Base-by-base conservation (phyloP, 2,888 invertebrate species). In the Cyrtodaria siliqua region DNA sequence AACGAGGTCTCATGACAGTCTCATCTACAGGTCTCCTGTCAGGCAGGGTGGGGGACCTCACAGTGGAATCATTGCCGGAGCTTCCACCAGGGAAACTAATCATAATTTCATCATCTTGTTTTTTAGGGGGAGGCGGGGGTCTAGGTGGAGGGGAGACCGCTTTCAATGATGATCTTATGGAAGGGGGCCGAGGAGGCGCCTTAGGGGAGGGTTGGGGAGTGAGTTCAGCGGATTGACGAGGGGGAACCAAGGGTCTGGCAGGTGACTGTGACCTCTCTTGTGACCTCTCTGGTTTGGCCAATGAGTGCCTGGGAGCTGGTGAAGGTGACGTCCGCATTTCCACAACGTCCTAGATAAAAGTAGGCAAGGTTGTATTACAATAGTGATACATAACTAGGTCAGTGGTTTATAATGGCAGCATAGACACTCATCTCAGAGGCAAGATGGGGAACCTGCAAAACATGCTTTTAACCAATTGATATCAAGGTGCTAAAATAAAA, bases 141-240 rank as follows among this genome's bases (percentile, higher is more conserved):
- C 59, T 67, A 14, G 74, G 73, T 26, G 63, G 82, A 16, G 59
- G 63, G 0, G 2, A 56, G 23, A 47, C 66, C 52, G 66, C 67
- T 56, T 59, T 60, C 33, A 67, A 68, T 38, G 67, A 29, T 3
- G 53, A 44, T 59, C 60, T 69, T 18, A 77, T 56, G 42, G 78
- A 81, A 9, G 77, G 72, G 14, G 77, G 73, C 14, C 70, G 60
- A 1, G 78, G 78, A 23, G 74, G 69, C 18, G 75, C 50, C 49
- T 59, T 53, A n/a, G 84, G 81, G 44, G 83, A 82, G 50, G 81
- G 70, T 12, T 75, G 81, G 23, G 82, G 81, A 16, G 74, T 66
- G 16, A 73, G 66, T 16, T 66, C 56, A 16, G 77, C 50, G 3
- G 67, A 52, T 1, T 56, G 33, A 26, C 69, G 62, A 16, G 71